phyloP scores from a whole-genome alignment of 2,888 invertebrate genomes.

The Euspilapteryx auroguttella region DNA sequence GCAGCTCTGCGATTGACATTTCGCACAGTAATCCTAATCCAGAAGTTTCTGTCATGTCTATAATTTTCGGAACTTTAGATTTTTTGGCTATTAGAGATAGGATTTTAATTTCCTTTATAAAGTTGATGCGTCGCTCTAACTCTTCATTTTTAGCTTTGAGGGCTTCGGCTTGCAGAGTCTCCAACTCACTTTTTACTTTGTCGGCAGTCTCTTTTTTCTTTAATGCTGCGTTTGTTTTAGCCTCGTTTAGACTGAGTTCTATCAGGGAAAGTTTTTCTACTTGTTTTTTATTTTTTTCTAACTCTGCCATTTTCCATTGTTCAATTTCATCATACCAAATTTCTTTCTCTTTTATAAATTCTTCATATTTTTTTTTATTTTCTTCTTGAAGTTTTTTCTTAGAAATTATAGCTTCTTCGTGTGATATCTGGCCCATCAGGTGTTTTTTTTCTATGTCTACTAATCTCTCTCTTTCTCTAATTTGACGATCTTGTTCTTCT shows the following conservation, averaged over 20 bases:
- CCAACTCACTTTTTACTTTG: conserved; percentile 26
- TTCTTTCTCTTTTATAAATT: conserved; percentile 49
- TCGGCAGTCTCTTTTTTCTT: conserved; percentile 33
- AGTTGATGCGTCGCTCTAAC: conserved; percentile 39
- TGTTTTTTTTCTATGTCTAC: conserved; percentile 62
- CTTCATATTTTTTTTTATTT: conserved; percentile 51
- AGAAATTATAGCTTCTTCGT: conserved; percentile 62
- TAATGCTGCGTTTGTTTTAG: conserved; percentile 18
- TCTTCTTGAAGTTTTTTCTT: conserved; percentile 44
- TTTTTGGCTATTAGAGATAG: conserved; percentile 49
- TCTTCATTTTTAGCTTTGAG: conserved; percentile 49
- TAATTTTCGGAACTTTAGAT: conserved; percentile 48
- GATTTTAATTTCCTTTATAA: conserved; percentile 55
- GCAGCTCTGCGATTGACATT: conserved; percentile 66
- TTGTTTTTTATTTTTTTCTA: conserved; percentile 42
- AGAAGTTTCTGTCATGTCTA: conserved; percentile 61
- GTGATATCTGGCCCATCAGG: conserved; percentile 55
- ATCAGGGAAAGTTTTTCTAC: conserved; percentile 36
- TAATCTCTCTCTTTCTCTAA: conserved; percentile 44
- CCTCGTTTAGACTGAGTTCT: conserved; percentile 27
- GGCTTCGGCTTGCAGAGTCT: conserved; percentile 24
- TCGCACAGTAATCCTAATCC: conserved; percentile 64
- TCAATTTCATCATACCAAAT: conserved; percentile 49
- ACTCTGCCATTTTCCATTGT: conserved; percentile 44
- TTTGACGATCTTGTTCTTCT: conserved; percentile 39